Percentiles rank a stretch among this genome's conserved stretches.
phyloP scores from a whole-genome alignment of 2,888 invertebrate species.

The Sesia apiformis region DNA sequence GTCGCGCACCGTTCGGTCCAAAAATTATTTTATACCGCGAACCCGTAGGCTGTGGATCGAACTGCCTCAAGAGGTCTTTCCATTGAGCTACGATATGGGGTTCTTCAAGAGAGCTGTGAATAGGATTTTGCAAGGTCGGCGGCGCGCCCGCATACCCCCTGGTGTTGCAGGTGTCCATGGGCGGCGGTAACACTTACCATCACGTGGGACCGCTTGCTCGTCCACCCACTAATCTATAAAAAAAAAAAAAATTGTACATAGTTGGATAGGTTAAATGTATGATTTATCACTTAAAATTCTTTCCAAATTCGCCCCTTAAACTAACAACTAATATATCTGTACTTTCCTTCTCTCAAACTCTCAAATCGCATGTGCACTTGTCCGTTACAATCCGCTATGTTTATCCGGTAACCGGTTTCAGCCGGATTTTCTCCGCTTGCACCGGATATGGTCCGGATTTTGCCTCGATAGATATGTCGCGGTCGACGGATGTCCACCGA shows the following conservation, averaged over 20 bases:
- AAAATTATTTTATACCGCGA: too few relatives aligned
- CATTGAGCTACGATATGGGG: too few relatives aligned
- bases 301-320: not conserved
- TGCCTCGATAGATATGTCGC: slow-evolving; percentile 35
- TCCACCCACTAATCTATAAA: not conserved
- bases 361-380: slow-evolving; percentile 16
- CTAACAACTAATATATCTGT: not conserved
- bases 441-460: slow-evolving; percentile 31
- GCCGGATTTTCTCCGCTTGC: slow-evolving; percentile 19
- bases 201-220: too few relatives aligned
- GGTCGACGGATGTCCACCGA: slow-evolving; percentile 22
- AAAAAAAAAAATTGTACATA: not conserved
- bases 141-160: too few relatives aligned
- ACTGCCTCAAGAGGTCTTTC: too few relatives aligned
- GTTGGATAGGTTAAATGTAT: not conserved
- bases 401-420: slow-evolving; percentile 31
- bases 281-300: not conserved
- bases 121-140: too few relatives aligned
- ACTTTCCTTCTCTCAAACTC: not conserved
- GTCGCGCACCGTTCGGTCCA: too few relatives aligned
- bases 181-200: too few relatives aligned
- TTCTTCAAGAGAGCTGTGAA: too few relatives aligned
- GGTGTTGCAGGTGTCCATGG: too few relatives aligned
- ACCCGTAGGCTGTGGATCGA: too few relatives aligned
- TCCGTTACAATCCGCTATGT: slow-evolving; percentile 16